Base-by-base conservation (phyloP, 2,888 invertebrate genomes). In the Eudemis profundana region DNA sequence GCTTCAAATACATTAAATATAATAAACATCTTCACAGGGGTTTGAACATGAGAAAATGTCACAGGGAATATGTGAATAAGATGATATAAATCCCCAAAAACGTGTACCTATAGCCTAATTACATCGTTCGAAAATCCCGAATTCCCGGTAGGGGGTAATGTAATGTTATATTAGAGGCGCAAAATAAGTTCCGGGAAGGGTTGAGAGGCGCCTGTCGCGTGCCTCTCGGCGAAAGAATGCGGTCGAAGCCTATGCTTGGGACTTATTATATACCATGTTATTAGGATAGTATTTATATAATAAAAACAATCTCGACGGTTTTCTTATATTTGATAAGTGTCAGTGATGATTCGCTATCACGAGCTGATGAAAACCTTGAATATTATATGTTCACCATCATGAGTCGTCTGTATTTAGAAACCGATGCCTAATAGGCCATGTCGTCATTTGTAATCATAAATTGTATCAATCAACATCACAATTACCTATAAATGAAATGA, bases 211-310 rank as follows among this genome's bases (percentile, higher is more conserved):
- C 53, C 46, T 36, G 15, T 14, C 23, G 42, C 50, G 50, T 38
- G 64, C 38, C 64, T 27, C 51, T 23, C 50, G 2, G n/a, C 44
- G 65, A 60, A 60, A 65, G 65, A 65, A 53, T 65, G 64, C 64
- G 64, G 40, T 15, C 49, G 29, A 17, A 21, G 65, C 38, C 29
- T 60, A 47, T 47, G 36, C 33, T 27, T 19, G 38, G 51, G 46
- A 44, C 57, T 23, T 38, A 57, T 59, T 51, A 59, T 36, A n/a
- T 38, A 15, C n/a, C 46, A n/a, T 40, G 47, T 53, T 65, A 65
- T 65, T 65, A 60, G 53, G 59, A 60, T 50, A 50, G 23, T 53
- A 60, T 33, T 46, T 36, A 38, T 51, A 19, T 53, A 38, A 27
- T 33, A 53, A 29, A 60, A 60, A 60, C 53, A 57, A 64, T 57